Base-by-base conservation (phyloP, 2,888 invertebrate species). In the Dermolepida albohirtum region DNA sequence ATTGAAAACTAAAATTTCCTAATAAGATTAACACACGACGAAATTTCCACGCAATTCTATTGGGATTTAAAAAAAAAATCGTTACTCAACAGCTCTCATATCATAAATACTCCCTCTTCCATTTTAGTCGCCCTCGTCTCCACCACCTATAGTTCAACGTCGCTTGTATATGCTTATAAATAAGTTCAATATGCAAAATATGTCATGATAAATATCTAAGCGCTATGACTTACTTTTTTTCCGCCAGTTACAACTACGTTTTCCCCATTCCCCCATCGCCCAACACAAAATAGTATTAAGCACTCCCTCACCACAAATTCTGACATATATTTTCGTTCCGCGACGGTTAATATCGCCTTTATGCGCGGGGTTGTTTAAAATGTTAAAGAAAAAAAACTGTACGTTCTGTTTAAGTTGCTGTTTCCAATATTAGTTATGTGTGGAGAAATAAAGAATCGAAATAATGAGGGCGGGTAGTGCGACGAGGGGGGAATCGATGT, bases 151-250 rank as follows among this genome's bases (percentile, higher is more conserved):
- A 54, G 6, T 34, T 34, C 34, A 6, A 34, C 10, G 10, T 6
- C 34, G 34, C 34, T 34, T 10, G 34, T 10, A 34, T 43, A 43
- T 29, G 62, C 62, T 54, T 64, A 64, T 64, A 70, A 68, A 71
- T 68, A 66, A 57, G 71, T 71, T 71, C 74, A 73, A 74, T 74
- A 74, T 74, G 74, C 74, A 74, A 74, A 74, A 72, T 73, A 71
- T 68, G 67, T 62, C 65, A 69, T 74, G 74, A 74, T 74, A 72
- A 74, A 74, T 74, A 74, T 74, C 74, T 71, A 68, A 27, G 71
- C 71, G 72, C 70, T 72, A 73, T 71, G 73, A 73, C 70, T 73
- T 70, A 71, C 68, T 73, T 69, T 69, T 64, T 68, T 69, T 29
- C 29, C 51, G 51, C 14, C 34, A 34, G 34, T 29, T 22, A 27